Evolutionary conservation across 2,113 vertebrate genomes (phyloP).

Genomic region (Rostratula benghalensis): DNA sequence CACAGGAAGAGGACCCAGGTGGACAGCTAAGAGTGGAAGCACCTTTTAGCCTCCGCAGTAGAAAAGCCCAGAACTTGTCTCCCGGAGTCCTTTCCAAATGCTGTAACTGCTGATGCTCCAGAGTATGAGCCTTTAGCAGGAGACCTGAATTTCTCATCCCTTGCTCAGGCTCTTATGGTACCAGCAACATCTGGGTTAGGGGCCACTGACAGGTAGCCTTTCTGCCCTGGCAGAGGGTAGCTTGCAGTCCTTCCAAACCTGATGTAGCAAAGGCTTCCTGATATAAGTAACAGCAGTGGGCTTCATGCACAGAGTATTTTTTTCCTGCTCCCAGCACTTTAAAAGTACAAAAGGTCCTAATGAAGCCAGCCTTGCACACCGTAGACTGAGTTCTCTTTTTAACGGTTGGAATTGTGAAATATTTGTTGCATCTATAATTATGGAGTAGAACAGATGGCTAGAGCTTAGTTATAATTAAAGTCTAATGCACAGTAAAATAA

Average conservation of each 20-base stretch:
- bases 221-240: not conserved
- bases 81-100: not conserved
- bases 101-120: not conserved
- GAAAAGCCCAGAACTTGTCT: not conserved
- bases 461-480: conserved; percentile 77
- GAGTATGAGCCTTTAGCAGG: not conserved
- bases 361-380: not conserved
- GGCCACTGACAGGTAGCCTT: not conserved
- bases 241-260: not conserved
- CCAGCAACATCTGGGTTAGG: not conserved
- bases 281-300: not conserved
- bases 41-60: not conserved
- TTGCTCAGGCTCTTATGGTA: not conserved
- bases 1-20: not conserved
- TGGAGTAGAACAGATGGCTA: conserved; percentile 74
- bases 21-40: not conserved
- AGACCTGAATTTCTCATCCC: not conserved
- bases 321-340: not conserved
- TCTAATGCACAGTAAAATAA: conserved; percentile 75
- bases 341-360: not conserved
- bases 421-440: conserved; percentile 78
- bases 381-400: conserved; percentile 57
- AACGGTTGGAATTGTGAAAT: conserved; percentile 75
- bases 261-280: not conserved
- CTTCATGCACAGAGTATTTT: not conserved